A percentile compares a stretch with the other conserved stretches of the same genome.
Evolutionary conservation across 2,113 vertebrate genomes (phyloP).

Genomic region (Chaetodon auriga): DNA sequence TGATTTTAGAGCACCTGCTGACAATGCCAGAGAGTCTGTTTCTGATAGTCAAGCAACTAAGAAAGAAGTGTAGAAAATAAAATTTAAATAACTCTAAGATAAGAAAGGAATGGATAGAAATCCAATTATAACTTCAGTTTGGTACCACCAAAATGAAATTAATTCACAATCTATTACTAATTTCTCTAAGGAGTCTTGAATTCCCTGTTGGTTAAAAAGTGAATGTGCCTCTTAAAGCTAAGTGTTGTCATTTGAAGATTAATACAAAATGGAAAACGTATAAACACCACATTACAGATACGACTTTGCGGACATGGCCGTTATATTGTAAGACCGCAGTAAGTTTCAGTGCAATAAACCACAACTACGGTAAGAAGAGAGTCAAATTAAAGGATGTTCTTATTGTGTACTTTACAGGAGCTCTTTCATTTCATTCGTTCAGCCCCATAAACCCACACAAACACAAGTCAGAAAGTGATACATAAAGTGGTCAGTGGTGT

Average conservation of each 20-base stretch:
- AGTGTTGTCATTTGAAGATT: constrained; percentile 3
- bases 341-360: not conserved
- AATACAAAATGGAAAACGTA: not conserved
- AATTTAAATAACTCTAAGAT: constrained; percentile 34
- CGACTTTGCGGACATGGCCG: too few species aligned
- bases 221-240: not conserved
- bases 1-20: constrained; percentile 31
- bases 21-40: constrained; percentile 14
- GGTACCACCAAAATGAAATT: constrained; percentile 25
- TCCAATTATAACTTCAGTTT: constrained; percentile 48
- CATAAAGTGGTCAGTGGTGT: not conserved
- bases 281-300: not conserved
- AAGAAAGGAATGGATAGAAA: constrained; percentile 20
- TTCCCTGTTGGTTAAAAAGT: not conserved
- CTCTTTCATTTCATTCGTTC: not conserved
- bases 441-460: not conserved
- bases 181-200: constrained; percentile 36
- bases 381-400: not conserved
- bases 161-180: constrained; percentile 26
- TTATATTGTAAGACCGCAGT: too few species aligned
- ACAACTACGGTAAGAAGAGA: not conserved
- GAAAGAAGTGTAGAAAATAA: constrained; percentile 20
- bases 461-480: not conserved
- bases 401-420: not conserved
- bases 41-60: not conserved